phyloP scores from a whole-genome alignment of 2,888 invertebrate species.

The Julus scandinavius region DNA sequence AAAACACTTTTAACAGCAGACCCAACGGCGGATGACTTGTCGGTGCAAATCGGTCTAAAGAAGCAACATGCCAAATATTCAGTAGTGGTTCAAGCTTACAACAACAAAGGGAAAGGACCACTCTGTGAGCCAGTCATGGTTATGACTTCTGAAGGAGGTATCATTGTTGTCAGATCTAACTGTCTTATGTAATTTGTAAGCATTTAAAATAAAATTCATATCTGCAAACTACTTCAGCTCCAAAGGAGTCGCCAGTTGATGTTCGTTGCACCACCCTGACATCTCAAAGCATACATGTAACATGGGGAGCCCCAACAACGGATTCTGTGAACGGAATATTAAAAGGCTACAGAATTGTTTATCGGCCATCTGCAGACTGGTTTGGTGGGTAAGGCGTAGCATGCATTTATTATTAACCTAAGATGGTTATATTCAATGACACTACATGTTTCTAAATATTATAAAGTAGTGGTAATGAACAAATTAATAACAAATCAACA shows the following conservation, averaged over 20 bases:
- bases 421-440: too few relatives aligned
- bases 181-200: constrained; percentile 44
- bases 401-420: not conserved
- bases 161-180: constrained; percentile 63
- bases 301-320: constrained; percentile 93
- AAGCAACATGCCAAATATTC: constrained; percentile 58
- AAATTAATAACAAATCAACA: not conserved
- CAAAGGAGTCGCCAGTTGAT: constrained; percentile 76
- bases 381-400: constrained; percentile 72
- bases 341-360: constrained; percentile 94
- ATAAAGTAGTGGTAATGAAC: not conserved
- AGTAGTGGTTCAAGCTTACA: constrained; percentile 58
- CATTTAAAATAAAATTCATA: too few relatives aligned
- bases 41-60: constrained; percentile 55
- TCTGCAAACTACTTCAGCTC: too few relatives aligned
- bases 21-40: constrained; percentile 53
- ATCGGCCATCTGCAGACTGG: constrained; percentile 91
- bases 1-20: constrained; percentile 57
- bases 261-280: constrained; percentile 92
- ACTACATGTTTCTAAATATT: not conserved
- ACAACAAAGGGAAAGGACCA: constrained; percentile 57
- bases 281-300: constrained; percentile 92
- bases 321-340: constrained; percentile 93
- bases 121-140: constrained; percentile 57
- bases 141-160: constrained; percentile 58